phyloP scores from a whole-genome alignment of 2,888 invertebrate genomes.

The Dione juno region DNA sequence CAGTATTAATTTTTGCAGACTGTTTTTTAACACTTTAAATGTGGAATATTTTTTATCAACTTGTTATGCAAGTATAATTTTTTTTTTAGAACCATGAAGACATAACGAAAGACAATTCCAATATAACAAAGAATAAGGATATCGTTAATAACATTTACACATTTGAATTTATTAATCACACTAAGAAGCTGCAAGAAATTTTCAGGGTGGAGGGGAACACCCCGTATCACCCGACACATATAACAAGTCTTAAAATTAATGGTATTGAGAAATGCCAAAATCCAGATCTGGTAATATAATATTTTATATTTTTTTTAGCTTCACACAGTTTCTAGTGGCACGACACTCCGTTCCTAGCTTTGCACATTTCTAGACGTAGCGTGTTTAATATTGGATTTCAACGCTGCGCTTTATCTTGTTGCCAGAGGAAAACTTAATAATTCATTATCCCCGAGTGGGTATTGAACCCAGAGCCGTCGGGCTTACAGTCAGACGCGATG shows the following conservation, averaged over 20 bases:
- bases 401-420: not conserved
- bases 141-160: slow-evolving; percentile 25
- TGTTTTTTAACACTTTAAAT: no score
- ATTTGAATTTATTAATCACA: slow-evolving; percentile 5
- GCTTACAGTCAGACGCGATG: no score
- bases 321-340: not conserved
- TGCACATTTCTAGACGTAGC: not conserved
- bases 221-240: slow-evolving; percentile 14
- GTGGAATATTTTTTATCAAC: no score
- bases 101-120: not conserved
- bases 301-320: not conserved
- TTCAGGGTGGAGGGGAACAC: slow-evolving; percentile 18
- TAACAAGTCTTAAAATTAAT: slow-evolving; percentile 28
- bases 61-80: not conserved
- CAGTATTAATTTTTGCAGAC: no score
- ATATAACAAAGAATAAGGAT: slow-evolving; percentile 4
- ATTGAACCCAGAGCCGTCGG: not conserved
- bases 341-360: not conserved
- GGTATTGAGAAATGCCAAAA: slow-evolving; percentile 18
- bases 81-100: slow-evolving; percentile 4
- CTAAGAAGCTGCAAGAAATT: not conserved
- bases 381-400: not conserved
- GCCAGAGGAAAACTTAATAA: not conserved
- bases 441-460: not conserved
- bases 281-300: slow-evolving; percentile 16